Evolutionary conservation across 2,888 invertebrate genomes (phyloP).

Genomic region (Cremastinae sp.): DNA sequence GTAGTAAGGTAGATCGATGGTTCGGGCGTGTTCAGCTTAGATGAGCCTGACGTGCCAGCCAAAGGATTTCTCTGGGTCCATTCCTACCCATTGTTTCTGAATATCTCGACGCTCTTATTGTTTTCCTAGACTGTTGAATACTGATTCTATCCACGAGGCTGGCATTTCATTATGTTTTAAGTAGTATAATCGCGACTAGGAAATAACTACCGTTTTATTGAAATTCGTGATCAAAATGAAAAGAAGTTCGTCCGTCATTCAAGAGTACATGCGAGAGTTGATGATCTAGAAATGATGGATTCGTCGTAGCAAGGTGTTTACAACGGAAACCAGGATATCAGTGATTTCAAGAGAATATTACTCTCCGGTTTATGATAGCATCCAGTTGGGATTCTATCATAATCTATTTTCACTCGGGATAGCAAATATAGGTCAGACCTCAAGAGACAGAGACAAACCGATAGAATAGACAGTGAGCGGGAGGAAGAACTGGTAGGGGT

Average conservation of each 20-base stretch:
- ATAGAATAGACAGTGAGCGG: constrained; percentile 16
- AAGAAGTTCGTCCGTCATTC: too few species aligned
- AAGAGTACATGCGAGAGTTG: too few species aligned
- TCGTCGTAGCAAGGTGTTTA: too few species aligned
- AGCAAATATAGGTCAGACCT: constrained; percentile 52
- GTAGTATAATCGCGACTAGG: background rate
- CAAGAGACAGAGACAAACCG: constrained; percentile 29
- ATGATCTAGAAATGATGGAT: too few species aligned
- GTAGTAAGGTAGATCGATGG: constrained; percentile 48
- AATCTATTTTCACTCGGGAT: constrained; percentile 29
- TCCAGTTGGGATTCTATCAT: constrained; percentile 29
- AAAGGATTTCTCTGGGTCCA: constrained; percentile 52
- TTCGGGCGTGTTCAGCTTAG: constrained; percentile 37
- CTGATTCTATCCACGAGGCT: constrained; percentile 57
- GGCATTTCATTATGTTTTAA: constrained; percentile 24
- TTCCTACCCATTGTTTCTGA: constrained; percentile 66
- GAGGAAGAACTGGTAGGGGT: constrained; percentile 24
- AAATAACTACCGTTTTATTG: constrained; percentile 17
- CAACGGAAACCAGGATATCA: too few species aligned
- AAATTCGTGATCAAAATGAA: too few species aligned
- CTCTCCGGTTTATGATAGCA: background rate
- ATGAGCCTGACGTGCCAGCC: constrained; percentile 42
- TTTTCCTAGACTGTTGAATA: constrained; percentile 60
- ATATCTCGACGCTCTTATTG: constrained; percentile 65
- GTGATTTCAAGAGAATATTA: constrained; percentile 39